Percentiles rank a stretch among this genome's conserved stretches.
Evolutionary conservation across 2,888 invertebrate species (phyloP).

Genomic region (Tortrix viridana): DNA sequence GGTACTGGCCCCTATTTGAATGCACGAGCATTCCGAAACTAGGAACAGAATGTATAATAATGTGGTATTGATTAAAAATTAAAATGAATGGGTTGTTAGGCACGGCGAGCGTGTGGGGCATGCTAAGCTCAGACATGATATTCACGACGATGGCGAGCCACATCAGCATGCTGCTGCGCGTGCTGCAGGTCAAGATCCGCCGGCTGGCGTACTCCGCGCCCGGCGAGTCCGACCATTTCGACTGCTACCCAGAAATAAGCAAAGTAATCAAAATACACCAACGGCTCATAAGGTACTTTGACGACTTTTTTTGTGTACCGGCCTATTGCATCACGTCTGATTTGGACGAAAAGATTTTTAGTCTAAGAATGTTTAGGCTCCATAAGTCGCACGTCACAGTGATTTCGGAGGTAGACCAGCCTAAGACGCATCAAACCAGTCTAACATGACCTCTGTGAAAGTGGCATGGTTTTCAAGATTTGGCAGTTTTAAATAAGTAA

Average conservation of each 20-base stretch:
- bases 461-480: no score
- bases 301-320: no score
- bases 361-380: no score
- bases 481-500: no score
- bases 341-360: background rate
- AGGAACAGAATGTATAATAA: no score
- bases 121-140: slow-evolving; percentile 67
- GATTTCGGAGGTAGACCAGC: no score
- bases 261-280: slow-evolving; percentile 65
- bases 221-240: slow-evolving; percentile 34
- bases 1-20: no score
- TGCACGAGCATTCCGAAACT: no score
- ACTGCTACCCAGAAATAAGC: slow-evolving; percentile 60
- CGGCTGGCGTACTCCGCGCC: slow-evolving; percentile 44
- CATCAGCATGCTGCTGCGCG: slow-evolving; percentile 66
- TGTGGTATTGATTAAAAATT: no score
- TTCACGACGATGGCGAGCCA: slow-evolving; percentile 73
- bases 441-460: no score
- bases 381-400: no score
- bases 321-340: background rate
- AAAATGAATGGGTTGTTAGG: slow-evolving; percentile 49
- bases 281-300: slow-evolving; percentile 59
- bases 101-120: slow-evolving; percentile 61
- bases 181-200: slow-evolving; percentile 65
- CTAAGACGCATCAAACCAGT: no score